These are phyloP conservation scores for Bucorvus abyssinicus DNA, from an alignment of 2,797 vertebrate species.

Conservation along the genomic window DNA sequence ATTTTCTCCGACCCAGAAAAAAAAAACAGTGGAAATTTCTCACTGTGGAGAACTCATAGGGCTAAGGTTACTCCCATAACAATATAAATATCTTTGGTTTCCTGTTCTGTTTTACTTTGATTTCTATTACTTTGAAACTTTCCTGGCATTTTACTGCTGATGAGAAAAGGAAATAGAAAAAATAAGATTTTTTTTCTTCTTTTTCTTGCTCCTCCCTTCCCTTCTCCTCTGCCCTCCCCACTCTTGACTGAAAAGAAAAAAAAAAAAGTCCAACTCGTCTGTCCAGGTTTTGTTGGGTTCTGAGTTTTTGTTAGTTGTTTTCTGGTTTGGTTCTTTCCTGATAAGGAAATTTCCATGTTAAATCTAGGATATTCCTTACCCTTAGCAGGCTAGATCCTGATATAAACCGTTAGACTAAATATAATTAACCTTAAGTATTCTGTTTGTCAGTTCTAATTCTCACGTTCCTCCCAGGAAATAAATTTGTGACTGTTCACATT, in stretches of 20 bases:
- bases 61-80: background rate
- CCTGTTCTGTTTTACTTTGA: background rate
- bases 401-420: background rate
- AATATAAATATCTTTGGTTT: background rate
- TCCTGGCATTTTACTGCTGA: background rate
- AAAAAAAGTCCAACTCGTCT: background rate
- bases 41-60: background rate
- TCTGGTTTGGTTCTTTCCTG: background rate
- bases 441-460: background rate
- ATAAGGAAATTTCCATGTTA: background rate
- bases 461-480: background rate
- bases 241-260: background rate
- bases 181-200: background rate
- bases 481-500: background rate
- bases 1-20: background rate
- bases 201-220: rapidly evolving
- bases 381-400: background rate
- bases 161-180: background rate
- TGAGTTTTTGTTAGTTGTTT: rapidly evolving
- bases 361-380: background rate
- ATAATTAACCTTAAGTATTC: background rate
- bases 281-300: background rate
- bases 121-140: background rate
- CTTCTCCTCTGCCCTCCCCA: rapidly evolving
- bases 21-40: background rate